Conservation (phyloP, 2,797 vertebrate genomes). For the Antennarius maculatus region DNA sequence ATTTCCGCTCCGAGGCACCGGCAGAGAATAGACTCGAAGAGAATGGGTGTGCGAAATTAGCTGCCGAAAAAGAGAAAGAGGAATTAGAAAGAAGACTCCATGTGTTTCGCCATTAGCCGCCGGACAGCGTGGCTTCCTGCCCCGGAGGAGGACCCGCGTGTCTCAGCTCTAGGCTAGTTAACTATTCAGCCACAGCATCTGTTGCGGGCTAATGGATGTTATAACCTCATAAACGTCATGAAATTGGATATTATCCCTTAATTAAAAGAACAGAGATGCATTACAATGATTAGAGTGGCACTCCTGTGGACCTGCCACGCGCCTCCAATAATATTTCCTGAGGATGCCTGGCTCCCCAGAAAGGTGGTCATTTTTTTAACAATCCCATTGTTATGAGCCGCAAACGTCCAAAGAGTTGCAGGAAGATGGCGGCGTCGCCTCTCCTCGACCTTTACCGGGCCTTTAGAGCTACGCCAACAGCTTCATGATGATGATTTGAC, state of each 20-base stretch:
- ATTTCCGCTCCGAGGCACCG: slow-evolving; percentile 74
- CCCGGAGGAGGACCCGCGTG: slow-evolving; percentile 73
- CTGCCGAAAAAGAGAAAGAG: slow-evolving; percentile 29
- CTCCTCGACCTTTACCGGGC: slow-evolving; percentile 45
- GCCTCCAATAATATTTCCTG: slow-evolving; percentile 73
- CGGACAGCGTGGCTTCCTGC: slow-evolving; percentile 67
- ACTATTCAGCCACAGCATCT: slow-evolving; percentile 84
- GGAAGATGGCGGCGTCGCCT: slow-evolving; percentile 16
- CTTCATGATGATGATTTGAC: slow-evolving; percentile 73
- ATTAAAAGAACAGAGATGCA: slow-evolving; percentile 89
- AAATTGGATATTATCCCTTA: slow-evolving; percentile 89
- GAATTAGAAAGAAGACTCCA: slow-evolving; percentile 34
- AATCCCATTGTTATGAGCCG: slow-evolving; percentile 46
- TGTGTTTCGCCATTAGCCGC: slow-evolving; percentile 61
- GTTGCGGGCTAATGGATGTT: slow-evolving; percentile 89
- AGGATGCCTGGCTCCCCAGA: slow-evolving; percentile 54
- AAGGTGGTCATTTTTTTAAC: slow-evolving; percentile 63
- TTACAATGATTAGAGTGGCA: slow-evolving; percentile 84
- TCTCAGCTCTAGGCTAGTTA: slow-evolving; percentile 80
- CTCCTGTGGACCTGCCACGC: slow-evolving; percentile 66
- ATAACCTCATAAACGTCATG: slow-evolving; percentile 88
- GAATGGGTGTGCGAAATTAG: slow-evolving; percentile 53
- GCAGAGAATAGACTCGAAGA: slow-evolving; percentile 46
- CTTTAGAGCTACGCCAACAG: slow-evolving; percentile 3
- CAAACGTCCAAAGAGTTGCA: slow-evolving; percentile 54